Conservation (phyloP, 2,797 vertebrate species). For the Ammospiza maritima region DNA sequence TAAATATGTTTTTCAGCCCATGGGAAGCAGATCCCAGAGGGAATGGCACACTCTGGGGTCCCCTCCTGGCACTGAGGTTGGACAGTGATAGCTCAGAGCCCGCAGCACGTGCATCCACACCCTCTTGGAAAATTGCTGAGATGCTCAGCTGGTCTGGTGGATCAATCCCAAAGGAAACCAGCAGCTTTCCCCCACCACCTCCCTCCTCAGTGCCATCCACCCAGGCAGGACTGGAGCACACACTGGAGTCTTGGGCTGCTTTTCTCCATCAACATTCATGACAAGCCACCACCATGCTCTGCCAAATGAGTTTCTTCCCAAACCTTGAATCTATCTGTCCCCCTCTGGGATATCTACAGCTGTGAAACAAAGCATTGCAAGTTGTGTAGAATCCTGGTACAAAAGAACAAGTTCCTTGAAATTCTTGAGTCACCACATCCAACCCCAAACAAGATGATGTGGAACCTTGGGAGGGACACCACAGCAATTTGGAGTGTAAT, state of each 20-base stretch:
- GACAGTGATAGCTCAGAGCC: background rate
- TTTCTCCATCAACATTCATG: background rate
- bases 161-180: background rate
- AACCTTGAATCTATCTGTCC: background rate
- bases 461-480: background rate
- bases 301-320: background rate
- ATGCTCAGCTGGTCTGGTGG: background rate
- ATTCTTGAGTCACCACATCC: background rate
- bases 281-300: background rate
- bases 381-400: background rate
- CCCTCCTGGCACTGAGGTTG: background rate
- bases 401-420: background rate
- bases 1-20: background rate
- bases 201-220: background rate
- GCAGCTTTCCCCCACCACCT: background rate
- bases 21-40: background rate
- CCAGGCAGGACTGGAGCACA: background rate
- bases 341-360: background rate
- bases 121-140: background rate
- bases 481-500: too few species aligned
- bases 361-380: background rate
- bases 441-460: background rate
- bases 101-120: background rate
- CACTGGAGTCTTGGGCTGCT: background rate
- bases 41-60: accelerated